These are phyloP conservation scores for Pogonocherus hispidulus DNA, from an alignment of 2,888 invertebrate species.

Conservation along the genomic window DNA sequence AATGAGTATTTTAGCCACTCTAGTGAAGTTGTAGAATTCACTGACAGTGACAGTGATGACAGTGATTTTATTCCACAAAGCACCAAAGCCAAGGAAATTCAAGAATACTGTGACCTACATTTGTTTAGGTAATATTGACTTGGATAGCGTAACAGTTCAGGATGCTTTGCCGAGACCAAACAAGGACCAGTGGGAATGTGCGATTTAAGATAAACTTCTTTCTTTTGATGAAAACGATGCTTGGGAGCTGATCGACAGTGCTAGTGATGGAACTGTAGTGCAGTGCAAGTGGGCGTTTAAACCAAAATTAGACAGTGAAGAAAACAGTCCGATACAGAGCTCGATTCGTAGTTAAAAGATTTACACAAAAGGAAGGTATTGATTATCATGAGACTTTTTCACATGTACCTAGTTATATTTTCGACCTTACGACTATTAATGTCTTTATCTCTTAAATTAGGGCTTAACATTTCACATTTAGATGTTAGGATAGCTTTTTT, in stretches of 20 bases:
- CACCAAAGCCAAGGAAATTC: background rate
- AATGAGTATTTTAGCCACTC: background rate
- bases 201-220: constrained; percentile 53
- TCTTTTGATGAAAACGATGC: constrained; percentile 54
- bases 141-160: constrained; percentile 37
- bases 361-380: constrained; percentile 42
- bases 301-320: constrained; percentile 48
- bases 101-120: background rate
- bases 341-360: constrained; percentile 49
- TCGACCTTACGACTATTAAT: constrained; percentile 48
- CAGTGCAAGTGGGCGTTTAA: constrained; percentile 57
- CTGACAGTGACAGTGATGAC: background rate
- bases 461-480: constrained; percentile 40
- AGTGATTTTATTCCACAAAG: background rate
- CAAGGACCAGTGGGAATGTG: constrained; percentile 44
- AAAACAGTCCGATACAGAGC: constrained; percentile 45
- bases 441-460: constrained; percentile 42
- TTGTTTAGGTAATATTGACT: background rate
- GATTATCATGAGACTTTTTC: constrained; percentile 51
- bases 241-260: constrained; percentile 51
- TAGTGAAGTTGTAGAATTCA: background rate
- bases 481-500: constrained; percentile 49
- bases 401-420: constrained; percentile 42
- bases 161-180: constrained; percentile 49
- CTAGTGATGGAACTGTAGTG: constrained; percentile 45